A percentile compares a stretch with the other conserved stretches of the same genome.
These are phyloP conservation scores for Oxytorus armatus DNA, from an alignment of 2,888 invertebrate species.

Conservation along the genomic window DNA sequence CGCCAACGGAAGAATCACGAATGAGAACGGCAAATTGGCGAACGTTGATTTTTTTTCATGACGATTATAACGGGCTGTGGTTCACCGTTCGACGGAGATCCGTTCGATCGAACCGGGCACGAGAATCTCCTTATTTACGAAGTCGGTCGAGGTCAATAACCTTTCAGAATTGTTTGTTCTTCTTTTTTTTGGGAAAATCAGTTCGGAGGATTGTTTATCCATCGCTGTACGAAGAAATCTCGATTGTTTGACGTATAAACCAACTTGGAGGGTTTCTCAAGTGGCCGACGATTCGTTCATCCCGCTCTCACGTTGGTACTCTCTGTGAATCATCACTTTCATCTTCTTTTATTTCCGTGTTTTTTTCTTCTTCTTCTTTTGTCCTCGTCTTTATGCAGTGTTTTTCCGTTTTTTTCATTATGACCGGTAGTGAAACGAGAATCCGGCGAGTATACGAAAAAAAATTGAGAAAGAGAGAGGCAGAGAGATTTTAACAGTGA, in stretches of 20 bases:
- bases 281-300: too few relatives aligned
- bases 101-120: slow-evolving; percentile 11
- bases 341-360: slow-evolving; percentile 8
- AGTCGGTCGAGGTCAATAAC: too few relatives aligned
- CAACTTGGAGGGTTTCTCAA: too few relatives aligned
- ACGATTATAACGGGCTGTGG: slow-evolving; percentile 18
- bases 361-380: too few relatives aligned
- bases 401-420: slow-evolving; percentile 34
- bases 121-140: too few relatives aligned
- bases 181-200: neutral
- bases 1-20: neutral
- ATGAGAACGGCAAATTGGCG: slow-evolving; percentile 6
- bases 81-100: slow-evolving; percentile 20
- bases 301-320: too few relatives aligned
- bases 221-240: too few relatives aligned
- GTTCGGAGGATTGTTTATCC: too few relatives aligned
- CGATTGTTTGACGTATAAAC: too few relatives aligned
- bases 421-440: slow-evolving; percentile 12
- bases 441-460: slow-evolving; percentile 32
- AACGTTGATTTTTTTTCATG: neutral
- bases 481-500: slow-evolving; percentile 9
- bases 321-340: too few relatives aligned
- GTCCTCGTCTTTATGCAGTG: too few relatives aligned
- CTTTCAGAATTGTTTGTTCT: neutral
- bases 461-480: slow-evolving; percentile 26